Conservation (phyloP, 35 echinoderm and acorn worm genomes). For the Hemicentrotus pulcherrimus region DNA sequence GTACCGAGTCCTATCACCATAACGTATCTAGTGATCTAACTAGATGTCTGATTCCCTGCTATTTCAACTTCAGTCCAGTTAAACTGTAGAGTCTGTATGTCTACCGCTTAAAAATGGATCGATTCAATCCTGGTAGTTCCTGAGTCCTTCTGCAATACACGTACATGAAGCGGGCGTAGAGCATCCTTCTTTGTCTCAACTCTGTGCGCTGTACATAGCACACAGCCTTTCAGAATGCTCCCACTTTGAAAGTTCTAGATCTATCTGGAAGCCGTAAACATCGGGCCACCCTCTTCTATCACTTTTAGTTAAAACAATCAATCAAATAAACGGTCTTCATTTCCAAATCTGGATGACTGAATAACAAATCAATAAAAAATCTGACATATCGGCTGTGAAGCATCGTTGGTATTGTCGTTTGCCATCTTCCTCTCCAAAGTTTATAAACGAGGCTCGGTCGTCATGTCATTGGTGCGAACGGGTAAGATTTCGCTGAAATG, state of each 20-base stretch:
- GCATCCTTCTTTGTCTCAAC: neutral
- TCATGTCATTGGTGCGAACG: neutral
- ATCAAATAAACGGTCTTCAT: constrained; percentile 12
- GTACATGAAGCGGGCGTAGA: neutral
- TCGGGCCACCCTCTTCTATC: neutral
- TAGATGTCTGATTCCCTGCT: neutral
- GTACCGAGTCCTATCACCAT: neutral
- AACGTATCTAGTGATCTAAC: neutral
- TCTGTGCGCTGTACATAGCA: neutral
- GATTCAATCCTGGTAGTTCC: neutral
- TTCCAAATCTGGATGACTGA: neutral
- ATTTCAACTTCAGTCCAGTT: neutral
- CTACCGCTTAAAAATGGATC: neutral
- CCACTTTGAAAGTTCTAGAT: neutral
- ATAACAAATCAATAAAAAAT: constrained; percentile 39
- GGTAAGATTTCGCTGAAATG: constrained; percentile 9
- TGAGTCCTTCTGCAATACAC: neutral
- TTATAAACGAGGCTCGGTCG: neutral
- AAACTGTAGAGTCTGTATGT: neutral
- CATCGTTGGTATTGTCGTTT: neutral
- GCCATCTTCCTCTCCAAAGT: neutral
- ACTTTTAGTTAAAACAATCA: constrained; percentile 30
- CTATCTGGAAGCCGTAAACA: neutral
- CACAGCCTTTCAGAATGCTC: neutral
- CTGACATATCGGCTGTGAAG: neutral